These are phyloP conservation scores for Pelobates cultripes DNA, from an alignment of 2,797 vertebrate genomes.

Conservation along the genomic window DNA sequence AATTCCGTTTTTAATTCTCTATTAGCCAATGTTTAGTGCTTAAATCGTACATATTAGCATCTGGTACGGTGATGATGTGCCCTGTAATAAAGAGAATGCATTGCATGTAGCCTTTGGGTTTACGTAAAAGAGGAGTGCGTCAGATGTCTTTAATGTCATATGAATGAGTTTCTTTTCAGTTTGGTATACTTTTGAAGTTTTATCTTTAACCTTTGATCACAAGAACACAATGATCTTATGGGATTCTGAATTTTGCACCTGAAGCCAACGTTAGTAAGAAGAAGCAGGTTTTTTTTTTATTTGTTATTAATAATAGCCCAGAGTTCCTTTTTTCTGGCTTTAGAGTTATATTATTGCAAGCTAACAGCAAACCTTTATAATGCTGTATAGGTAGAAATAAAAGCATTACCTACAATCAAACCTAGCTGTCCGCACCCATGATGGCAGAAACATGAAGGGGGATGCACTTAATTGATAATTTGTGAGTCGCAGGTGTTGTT, in stretches of 20 bases:
- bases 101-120: not conserved
- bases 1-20: too few relatives aligned
- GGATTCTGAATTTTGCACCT: conserved; percentile 43
- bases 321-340: not conserved
- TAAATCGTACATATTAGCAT: too few relatives aligned
- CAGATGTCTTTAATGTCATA: conserved; percentile 34
- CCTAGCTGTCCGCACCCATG: too few relatives aligned
- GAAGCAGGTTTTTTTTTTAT: not conserved
- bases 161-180: conserved; percentile 32
- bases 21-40: too few relatives aligned
- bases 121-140: conserved; percentile 31
- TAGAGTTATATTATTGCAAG: not conserved
- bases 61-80: too few relatives aligned
- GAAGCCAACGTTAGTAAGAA: conserved; percentile 1
- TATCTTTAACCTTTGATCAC: conserved; percentile 7
- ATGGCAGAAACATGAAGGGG: too few relatives aligned
- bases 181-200: conserved; percentile 38
- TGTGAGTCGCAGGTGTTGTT: too few relatives aligned
- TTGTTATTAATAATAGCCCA: not conserved
- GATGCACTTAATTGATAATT: too few relatives aligned
- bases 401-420: not conserved
- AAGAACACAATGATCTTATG: conserved; percentile 26
- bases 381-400: not conserved
- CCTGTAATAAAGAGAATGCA: not conserved
- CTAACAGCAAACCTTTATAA: not conserved